phyloP scores from a whole-genome alignment of 2,113 vertebrate species.

The Lamprotornis superbus region DNA sequence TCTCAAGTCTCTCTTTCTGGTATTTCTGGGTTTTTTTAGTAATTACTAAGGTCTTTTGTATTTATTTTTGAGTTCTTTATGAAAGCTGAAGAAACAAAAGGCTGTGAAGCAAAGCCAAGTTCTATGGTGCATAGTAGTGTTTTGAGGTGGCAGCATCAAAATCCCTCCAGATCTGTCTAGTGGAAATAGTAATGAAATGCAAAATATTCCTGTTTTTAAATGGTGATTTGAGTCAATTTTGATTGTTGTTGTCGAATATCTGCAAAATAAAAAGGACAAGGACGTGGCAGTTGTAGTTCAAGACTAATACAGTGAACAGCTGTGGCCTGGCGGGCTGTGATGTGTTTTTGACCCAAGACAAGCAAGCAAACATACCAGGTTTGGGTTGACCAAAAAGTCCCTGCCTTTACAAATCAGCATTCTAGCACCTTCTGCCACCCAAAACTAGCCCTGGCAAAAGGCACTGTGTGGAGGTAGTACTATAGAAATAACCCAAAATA shows the following conservation, averaged over 20 bases:
- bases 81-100: not conserved
- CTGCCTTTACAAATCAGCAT: not conserved
- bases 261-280: not conserved
- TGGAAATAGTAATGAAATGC: not conserved
- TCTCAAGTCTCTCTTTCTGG: not conserved
- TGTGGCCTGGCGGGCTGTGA: not conserved
- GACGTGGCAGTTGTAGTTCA: not conserved
- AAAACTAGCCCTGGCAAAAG: not conserved
- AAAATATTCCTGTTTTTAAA: not conserved
- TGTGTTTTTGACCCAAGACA: not conserved
- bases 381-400: not conserved
- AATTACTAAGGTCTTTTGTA: not conserved
- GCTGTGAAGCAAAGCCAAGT: not conserved
- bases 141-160: not conserved
- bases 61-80: not conserved
- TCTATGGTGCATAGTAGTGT: not conserved
- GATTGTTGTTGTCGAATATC: not conserved
- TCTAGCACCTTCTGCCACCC: not conserved
- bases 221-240: not conserved
- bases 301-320: not conserved
- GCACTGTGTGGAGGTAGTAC: not conserved
- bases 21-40: not conserved
- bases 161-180: not conserved
- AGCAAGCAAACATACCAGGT: not conserved
- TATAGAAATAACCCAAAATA: not conserved